A percentile compares a stretch with the other conserved stretches of the same genome.
Evolutionary conservation across 2,888 invertebrate genomes (phyloP).

Genomic region (Conus canariensis): DNA sequence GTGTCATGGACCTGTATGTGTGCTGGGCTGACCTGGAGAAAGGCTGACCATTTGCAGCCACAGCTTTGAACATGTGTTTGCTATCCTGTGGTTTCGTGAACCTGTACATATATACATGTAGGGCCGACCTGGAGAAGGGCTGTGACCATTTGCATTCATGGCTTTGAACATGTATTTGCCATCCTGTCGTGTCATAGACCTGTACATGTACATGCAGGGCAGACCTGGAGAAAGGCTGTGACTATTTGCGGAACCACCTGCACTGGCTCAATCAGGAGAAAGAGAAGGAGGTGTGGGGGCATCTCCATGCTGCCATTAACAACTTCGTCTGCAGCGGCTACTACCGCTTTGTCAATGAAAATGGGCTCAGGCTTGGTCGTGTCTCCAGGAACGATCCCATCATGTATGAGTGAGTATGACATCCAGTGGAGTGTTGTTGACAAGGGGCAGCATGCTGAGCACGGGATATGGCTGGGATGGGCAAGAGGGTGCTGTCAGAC

Average conservation of each 20-base stretch:
- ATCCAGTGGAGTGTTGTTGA: not conserved
- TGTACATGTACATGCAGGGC: not conserved
- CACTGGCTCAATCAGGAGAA: conserved; percentile 87
- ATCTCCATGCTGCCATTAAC: conserved; percentile 87
- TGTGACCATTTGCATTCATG: too few species aligned
- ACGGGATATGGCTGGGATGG: too few species aligned
- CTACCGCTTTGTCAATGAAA: conserved; percentile 84
- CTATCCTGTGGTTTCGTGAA: too few species aligned
- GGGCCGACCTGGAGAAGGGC: not conserved
- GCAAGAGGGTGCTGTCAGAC: too few species aligned
- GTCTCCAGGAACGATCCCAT: conserved; percentile 87
- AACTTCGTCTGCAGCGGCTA: conserved; percentile 87
- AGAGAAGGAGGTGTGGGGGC: conserved; percentile 84
- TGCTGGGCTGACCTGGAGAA: not conserved
- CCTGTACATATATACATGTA: not conserved
- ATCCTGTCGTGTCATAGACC: too few species aligned
- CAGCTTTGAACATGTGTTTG: too few species aligned
- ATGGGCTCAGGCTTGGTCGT: conserved; percentile 88
- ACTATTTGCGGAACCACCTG: conserved; percentile 85
- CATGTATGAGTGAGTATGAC: conserved; percentile 70
- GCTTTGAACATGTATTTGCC: too few species aligned
- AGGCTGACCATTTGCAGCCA: too few species aligned
- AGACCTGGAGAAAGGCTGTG: conserved; percentile 76
- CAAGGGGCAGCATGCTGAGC: not conserved
- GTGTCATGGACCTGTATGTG: not conserved